phyloP scores from a whole-genome alignment of 2,113 vertebrate genomes.

The Sinosuthora webbiana region DNA sequence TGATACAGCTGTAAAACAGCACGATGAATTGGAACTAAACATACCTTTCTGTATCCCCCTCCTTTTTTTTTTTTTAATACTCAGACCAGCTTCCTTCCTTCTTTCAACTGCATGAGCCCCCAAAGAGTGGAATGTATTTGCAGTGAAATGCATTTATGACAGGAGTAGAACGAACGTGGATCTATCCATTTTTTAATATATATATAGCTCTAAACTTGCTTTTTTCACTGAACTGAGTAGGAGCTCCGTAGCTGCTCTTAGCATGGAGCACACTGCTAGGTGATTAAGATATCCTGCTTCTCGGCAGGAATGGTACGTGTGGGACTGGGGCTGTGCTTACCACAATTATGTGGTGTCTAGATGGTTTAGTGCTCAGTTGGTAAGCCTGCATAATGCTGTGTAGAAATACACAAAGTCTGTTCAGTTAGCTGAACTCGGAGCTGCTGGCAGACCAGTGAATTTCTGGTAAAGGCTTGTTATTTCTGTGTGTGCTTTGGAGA shows the following conservation, averaged over 20 bases:
- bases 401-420: neutral
- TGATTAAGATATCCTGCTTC: neutral
- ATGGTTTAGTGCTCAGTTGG: neutral
- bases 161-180: neutral
- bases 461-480: neutral
- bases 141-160: neutral
- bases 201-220: neutral
- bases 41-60: neutral
- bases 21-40: neutral
- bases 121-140: neutral
- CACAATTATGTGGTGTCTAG: neutral
- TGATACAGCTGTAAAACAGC: neutral
- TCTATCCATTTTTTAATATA: neutral
- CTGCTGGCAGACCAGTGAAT: neutral
- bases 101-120: neutral
- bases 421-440: neutral
- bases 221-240: neutral
- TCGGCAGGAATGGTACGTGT: accelerated
- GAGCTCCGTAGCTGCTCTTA: neutral
- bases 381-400: neutral
- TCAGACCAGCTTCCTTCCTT: neutral
- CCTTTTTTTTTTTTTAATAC: neutral
- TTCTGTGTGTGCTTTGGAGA: neutral
- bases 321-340: neutral
- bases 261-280: neutral